Evolutionary conservation across 2,797 vertebrate species (phyloP), one percentile per base, ranked within the genome.

Genomic region (Pitangus sulphuratus): DNA sequence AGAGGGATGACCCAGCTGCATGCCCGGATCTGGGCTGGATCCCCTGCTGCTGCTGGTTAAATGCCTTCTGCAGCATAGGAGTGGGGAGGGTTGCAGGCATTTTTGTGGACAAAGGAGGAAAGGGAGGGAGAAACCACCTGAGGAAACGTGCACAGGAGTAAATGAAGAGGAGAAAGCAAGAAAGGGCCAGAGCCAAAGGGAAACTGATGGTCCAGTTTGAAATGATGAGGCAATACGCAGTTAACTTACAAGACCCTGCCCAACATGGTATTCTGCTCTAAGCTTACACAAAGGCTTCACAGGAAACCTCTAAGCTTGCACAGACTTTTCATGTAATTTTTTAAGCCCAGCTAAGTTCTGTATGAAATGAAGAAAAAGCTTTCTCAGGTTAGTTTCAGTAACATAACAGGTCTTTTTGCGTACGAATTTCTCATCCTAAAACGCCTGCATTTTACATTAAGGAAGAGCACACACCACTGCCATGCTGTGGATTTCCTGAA

Each of bases 251-350:
- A 47, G 24, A 61, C 33, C 47, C 31, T 11, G 26, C 7, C 37
- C 61, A 72, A 21, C 28, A 18, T 1, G 4, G 18, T 62, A 2
- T 31, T 72, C 76, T 56, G 54, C 77, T 83, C 56, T 42, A 35
- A 79, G 30, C n/a, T 84, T 31, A 69, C 45, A 89, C 28, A 72
- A 75, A 64, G 30, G n/a, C 56, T 70, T 39, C 53, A 20, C 37
- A 74, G 60, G 78, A 94, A 82, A 77, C n/a, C 45, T 87, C 60
- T 35, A 48, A 48, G 28, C 21, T 80, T 80, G 30, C 37, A 83
- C 7, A 51, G 15, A 57, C 60, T 94, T 78, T 58, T 37, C 51
- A 70, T n/a, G 30, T 8, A 58, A 25, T 25, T 87, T 86, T 85
- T 80, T 16, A 81, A 84, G 62, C 25, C 33, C 37, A 58, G 18